Conservation (phyloP, 2,797 vertebrate species). For the Poeciliopsis presidionis region DNA sequence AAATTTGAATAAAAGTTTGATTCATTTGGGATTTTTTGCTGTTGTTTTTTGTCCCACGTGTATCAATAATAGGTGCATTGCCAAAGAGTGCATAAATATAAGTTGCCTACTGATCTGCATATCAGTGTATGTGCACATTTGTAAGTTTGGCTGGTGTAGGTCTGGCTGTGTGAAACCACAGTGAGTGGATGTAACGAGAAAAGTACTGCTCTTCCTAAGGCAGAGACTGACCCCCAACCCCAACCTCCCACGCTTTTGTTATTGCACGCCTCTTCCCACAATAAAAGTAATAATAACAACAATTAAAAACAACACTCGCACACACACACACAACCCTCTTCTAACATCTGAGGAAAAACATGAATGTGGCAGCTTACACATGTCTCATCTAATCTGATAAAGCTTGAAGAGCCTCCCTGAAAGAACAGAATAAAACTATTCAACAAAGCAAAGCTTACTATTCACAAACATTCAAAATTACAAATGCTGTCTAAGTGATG, state of each 20-base stretch:
- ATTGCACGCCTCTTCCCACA: too few relatives aligned
- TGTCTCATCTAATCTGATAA: conserved; percentile 2
- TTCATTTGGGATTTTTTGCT: background rate
- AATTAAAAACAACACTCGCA: too few relatives aligned
- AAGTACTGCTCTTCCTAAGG: background rate
- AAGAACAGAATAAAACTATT: conserved; percentile 9
- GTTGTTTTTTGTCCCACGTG: background rate
- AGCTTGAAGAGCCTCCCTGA: background rate
- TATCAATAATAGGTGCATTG: conserved; percentile 5
- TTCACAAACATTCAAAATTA: background rate
- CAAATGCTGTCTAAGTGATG: background rate
- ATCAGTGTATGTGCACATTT: background rate
- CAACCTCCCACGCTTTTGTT: too few relatives aligned
- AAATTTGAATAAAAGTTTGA: background rate
- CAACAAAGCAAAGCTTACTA: background rate
- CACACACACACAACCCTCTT: background rate
- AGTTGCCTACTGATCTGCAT: background rate
- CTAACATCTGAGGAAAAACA: background rate
- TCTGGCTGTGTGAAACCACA: background rate
- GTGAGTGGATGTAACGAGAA: background rate
- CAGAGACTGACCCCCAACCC: background rate
- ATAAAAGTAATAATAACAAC: too few relatives aligned
- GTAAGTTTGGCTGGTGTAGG: background rate
- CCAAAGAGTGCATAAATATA: too few relatives aligned
- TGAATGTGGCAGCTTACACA: conserved; percentile 5